These are phyloP conservation scores for Drosophila tripunctata DNA, from an alignment of 2,888 invertebrate genomes.

Conservation along the genomic window DNA sequence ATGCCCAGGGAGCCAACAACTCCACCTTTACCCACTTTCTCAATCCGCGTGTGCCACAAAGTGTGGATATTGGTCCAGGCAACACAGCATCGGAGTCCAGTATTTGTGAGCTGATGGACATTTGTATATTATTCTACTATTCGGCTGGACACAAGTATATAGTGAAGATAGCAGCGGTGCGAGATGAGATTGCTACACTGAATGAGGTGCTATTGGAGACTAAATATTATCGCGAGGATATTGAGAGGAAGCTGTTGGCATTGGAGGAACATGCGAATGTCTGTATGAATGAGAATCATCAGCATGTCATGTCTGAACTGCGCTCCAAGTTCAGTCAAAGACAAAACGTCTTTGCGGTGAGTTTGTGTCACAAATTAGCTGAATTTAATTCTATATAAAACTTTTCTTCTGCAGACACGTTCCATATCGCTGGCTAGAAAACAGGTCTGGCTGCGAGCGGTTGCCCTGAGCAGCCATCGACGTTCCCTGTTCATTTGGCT, in stretches of 20 bases:
- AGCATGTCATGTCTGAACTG: slow-evolving; percentile 80
- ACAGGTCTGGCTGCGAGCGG: slow-evolving; percentile 88
- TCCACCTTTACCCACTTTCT: slow-evolving; percentile 76
- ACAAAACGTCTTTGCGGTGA: slow-evolving; percentile 83
- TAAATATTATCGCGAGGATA: slow-evolving; percentile 81
- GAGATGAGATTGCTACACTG: slow-evolving; percentile 83
- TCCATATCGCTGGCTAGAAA: slow-evolving; percentile 87
- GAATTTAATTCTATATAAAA: not conserved
- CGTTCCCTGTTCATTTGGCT: slow-evolving; percentile 85
- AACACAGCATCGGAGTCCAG: slow-evolving; percentile 72
- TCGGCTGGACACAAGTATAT: slow-evolving; percentile 84
- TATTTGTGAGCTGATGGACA: slow-evolving; percentile 82
- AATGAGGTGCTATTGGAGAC: slow-evolving; percentile 83
- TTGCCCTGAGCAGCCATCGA: slow-evolving; percentile 86
- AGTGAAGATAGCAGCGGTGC: slow-evolving; percentile 82
- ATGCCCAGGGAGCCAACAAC: slow-evolving; percentile 68
- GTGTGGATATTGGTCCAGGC: slow-evolving; percentile 67
- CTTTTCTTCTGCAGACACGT: slow-evolving; percentile 74
- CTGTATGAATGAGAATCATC: slow-evolving; percentile 79
- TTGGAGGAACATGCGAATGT: slow-evolving; percentile 77
- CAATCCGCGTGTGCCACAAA: slow-evolving; percentile 59
- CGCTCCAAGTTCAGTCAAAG: slow-evolving; percentile 82
- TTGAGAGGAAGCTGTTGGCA: slow-evolving; percentile 78
- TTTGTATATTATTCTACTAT: slow-evolving; percentile 83
- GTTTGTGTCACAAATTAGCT: not conserved